These are phyloP conservation scores for Apteryx owenii DNA, from an alignment of 2,113 vertebrate species.

Conservation along the genomic window DNA sequence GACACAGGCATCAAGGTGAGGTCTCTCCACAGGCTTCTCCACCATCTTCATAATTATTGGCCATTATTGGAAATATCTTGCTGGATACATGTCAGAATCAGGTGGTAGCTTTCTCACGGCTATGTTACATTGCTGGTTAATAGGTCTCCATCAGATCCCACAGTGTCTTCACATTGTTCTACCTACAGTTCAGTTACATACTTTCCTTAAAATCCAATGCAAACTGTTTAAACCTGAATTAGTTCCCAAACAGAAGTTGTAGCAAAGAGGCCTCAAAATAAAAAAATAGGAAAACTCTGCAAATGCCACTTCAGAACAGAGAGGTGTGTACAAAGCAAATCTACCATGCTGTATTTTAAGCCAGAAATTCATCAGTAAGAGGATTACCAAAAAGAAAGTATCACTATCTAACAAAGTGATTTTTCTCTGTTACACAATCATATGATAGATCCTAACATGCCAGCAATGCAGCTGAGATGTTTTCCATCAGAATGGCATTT, in stretches of 20 bases:
- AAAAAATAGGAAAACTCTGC: not conserved
- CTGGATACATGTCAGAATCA: not conserved
- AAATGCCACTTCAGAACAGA: not conserved
- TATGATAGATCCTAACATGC: not conserved
- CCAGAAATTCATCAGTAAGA: conserved; percentile 17
- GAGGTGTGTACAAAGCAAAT: not conserved
- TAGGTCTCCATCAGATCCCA: not conserved
- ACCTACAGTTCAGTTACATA: not conserved
- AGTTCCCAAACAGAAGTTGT: not conserved
- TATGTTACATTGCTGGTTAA: fast-evolving
- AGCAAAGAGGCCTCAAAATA: not conserved
- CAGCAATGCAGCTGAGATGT: not conserved
- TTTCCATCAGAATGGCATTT: conserved; percentile 7
- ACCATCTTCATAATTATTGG: not conserved
- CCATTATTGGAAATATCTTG: not conserved
- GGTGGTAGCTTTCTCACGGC: not conserved
- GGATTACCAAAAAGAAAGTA: conserved; percentile 16
- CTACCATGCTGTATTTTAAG: not conserved
- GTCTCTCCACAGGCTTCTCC: not conserved
- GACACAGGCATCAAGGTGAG: not conserved
- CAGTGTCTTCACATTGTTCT: not conserved
- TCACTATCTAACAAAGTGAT: not conserved
- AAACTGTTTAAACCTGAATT: not conserved
- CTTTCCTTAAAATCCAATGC: not conserved
- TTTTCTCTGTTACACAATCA: conserved; percentile 1